A percentile compares a stretch with the other conserved stretches of the same genome.
Conservation (phyloP, 2,797 vertebrate genomes). For the Sebastes cheni region DNA sequence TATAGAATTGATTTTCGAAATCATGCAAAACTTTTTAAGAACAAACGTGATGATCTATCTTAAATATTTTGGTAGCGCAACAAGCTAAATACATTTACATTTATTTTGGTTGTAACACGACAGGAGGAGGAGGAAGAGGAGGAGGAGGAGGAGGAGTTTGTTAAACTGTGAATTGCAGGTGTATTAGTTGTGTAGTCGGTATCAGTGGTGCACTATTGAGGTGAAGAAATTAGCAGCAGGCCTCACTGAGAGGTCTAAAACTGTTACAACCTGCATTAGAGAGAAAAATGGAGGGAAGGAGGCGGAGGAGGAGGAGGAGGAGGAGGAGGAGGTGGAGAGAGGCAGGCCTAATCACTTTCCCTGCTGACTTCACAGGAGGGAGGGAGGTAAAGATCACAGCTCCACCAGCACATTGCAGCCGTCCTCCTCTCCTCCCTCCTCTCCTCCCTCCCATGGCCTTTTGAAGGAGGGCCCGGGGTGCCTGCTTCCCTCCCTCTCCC, state of each 20-base stretch:
- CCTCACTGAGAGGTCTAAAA: constrained; percentile 32
- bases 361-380: constrained; percentile 79
- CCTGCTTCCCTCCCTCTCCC: constrained; percentile 72
- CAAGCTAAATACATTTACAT: not conserved
- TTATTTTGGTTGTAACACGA: not conserved
- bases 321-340: constrained; percentile 62
- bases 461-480: constrained; percentile 73
- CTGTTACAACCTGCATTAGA: constrained; percentile 39
- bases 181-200: constrained; percentile 29
- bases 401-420: constrained; percentile 59
- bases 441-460: constrained; percentile 56
- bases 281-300: constrained; percentile 44
- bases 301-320: not conserved
- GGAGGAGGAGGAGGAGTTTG: no score
- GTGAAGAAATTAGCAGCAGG: constrained; percentile 51
- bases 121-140: no score
- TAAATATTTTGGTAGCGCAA: not conserved
- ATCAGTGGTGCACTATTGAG: constrained; percentile 22
- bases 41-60: not conserved
- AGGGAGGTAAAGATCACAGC: constrained; percentile 82
- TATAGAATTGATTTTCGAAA: not conserved
- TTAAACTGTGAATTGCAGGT: not conserved
- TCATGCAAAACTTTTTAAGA: not conserved
- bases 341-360: constrained; percentile 83
- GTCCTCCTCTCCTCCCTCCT: constrained; percentile 56